These are phyloP conservation scores for Tyto alba DNA, from an alignment of 2,113 vertebrate species.

Conservation along the genomic window DNA sequence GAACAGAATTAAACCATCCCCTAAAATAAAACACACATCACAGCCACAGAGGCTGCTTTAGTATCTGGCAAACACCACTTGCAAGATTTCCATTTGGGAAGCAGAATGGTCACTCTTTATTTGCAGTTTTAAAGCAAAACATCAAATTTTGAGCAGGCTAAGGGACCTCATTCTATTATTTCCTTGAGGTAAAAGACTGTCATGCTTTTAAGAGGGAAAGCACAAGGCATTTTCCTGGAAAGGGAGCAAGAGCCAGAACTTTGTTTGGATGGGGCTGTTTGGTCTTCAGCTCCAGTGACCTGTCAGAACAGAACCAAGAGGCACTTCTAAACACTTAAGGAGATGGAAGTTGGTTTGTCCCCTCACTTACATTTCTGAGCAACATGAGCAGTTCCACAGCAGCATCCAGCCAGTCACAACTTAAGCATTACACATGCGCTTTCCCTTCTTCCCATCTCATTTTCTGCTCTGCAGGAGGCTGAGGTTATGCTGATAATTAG, in stretches of 20 bases:
- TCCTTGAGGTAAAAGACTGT: neutral
- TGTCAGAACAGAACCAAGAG: neutral
- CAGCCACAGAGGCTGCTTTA: neutral
- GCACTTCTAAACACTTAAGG: neutral
- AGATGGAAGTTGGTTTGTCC: neutral
- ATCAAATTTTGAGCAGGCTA: neutral
- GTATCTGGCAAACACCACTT: neutral
- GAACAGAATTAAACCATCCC: neutral
- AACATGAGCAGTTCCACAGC: neutral
- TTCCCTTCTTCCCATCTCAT: neutral
- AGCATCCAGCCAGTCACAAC: neutral
- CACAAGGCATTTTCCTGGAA: neutral
- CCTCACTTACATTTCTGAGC: neutral
- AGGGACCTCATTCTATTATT: neutral
- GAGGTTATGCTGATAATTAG: neutral
- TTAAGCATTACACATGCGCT: neutral
- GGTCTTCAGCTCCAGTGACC: neutral
- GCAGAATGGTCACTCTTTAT: neutral
- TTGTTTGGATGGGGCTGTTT: neutral
- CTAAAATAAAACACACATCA: neutral
- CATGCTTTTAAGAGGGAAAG: neutral
- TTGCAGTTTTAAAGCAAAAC: neutral
- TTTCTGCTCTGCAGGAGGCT: neutral
- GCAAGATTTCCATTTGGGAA: neutral
- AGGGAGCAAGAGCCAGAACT: neutral